Base-by-base conservation (phyloP, 2,888 invertebrate genomes). In the Apoderus coryli region DNA sequence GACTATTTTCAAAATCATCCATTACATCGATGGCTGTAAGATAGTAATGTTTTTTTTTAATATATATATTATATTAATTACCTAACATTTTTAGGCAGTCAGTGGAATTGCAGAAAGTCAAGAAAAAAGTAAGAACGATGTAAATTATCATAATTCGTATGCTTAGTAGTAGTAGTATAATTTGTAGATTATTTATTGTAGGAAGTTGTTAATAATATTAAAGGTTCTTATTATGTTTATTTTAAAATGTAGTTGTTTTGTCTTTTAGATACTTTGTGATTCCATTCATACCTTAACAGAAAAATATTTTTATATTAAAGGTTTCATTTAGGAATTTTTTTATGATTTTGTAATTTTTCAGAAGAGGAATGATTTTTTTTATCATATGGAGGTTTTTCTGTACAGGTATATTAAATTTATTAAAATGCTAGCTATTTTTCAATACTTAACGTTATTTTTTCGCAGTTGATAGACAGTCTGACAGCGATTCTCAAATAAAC, bases 1-100 rank as follows among this genome's bases (percentile, higher is more conserved):
- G 98, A 49, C 61, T 95, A 6, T 95, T 95, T 59, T 92, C 92
- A 0, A 93, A 93, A 61, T 96, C 96, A 4, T 96, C 95, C 14
- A 95, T 96, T 42, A 96, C 96, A 9, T 92, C 90, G 10, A 86
- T 86, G 76, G 89, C 89, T 38, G 88, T 86, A 61, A 69, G 73
- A 67, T 25, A 13, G 9, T 14, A 13, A 10, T 22, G 12, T 16
- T 29, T 7, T 31, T 32, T 15, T 29, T 6, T 9, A 25, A 24
- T 14, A 24, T 28, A 14, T 14, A 10, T 19, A 16, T 27, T 14
- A 10, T 32, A 11, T 22, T 14, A 14, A 14, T 25, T 9, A 29
- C 14, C 7, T n/a, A 16, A 27, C 24, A 27, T 23, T 38, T 40
- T 28, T 33, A 81, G 77, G 81, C 81, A 47, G 81, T 82, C 5